A percentile compares a stretch with the other conserved stretches of the same genome.
These are phyloP conservation scores for Anguilla rostrata DNA, from an alignment of 2,113 vertebrate species.

Conservation along the genomic window DNA sequence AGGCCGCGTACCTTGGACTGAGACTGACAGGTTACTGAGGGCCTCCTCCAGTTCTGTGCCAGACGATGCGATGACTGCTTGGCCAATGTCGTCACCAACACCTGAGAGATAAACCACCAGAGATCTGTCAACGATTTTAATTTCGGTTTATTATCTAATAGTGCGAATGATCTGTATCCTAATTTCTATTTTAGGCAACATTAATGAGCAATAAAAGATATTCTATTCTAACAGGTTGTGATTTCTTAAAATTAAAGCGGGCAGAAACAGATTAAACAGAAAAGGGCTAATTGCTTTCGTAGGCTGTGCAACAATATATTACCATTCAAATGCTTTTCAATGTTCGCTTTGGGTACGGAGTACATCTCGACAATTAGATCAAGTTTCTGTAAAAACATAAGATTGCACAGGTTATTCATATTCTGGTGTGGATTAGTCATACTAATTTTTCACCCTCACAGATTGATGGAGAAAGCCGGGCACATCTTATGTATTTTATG, in stretches of 20 bases:
- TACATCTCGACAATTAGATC: conserved; percentile 50
- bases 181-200: too few species aligned
- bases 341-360: conserved; percentile 53
- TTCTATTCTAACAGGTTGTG: too few species aligned
- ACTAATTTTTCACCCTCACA: background rate
- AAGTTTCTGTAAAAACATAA: conserved; percentile 26
- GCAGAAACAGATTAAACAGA: background rate
- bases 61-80: background rate
- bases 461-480: too few species aligned
- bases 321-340: conserved; percentile 53
- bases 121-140: background rate
- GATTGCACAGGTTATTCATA: background rate
- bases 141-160: too few species aligned
- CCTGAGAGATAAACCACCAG: background rate
- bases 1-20: conserved; percentile 23
- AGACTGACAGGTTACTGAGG: background rate
- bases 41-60: background rate
- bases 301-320: conserved; percentile 3
- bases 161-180: too few species aligned
- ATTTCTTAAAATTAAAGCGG: background rate
- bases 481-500: too few species aligned
- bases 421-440: too few species aligned
- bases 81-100: background rate
- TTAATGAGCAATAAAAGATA: too few species aligned
- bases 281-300: background rate